These are phyloP conservation scores for Empidonax traillii DNA, from an alignment of 2,113 vertebrate species.

Conservation along the genomic window DNA sequence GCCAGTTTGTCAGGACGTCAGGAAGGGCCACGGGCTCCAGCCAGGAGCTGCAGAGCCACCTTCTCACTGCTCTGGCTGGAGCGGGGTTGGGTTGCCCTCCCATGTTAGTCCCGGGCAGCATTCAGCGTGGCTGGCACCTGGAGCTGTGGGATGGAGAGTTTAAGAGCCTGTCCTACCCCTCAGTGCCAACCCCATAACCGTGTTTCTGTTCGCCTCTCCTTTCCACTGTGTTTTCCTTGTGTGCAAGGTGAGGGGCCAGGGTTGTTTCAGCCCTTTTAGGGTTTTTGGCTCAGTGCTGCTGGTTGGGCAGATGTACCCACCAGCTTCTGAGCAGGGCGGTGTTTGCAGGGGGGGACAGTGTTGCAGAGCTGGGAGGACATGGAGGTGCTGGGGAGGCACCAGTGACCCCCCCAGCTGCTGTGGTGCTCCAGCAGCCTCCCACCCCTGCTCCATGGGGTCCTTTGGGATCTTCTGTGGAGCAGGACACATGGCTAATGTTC, in stretches of 20 bases:
- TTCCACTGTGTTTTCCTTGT: fast-evolving
- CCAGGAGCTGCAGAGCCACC: neutral
- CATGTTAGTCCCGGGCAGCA: fast-evolving
- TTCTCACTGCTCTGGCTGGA: fast-evolving
- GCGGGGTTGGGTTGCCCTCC: neutral
- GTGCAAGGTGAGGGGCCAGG: neutral
- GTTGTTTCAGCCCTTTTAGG: fast-evolving
- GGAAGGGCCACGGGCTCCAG: neutral
- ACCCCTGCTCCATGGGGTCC: neutral
- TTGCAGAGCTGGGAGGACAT: fast-evolving
- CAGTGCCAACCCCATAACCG: fast-evolving
- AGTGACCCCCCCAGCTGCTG: neutral
- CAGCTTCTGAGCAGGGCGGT: neutral
- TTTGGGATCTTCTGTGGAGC: neutral
- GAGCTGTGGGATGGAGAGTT: neutral
- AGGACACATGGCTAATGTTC: fast-evolving
- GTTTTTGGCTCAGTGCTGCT: neutral
- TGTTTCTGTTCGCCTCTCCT: neutral
- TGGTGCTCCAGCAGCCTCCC: neutral
- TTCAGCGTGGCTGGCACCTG: fast-evolving
- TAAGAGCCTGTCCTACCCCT: neutral
- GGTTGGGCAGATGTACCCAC: neutral
- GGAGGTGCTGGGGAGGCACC: neutral
- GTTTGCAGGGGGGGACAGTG: neutral
- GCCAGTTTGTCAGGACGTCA: fast-evolving